Evolutionary conservation across 1,140 invertebrate species (phyloP).

Genomic region (Thaumetopoea pityocampa): DNA sequence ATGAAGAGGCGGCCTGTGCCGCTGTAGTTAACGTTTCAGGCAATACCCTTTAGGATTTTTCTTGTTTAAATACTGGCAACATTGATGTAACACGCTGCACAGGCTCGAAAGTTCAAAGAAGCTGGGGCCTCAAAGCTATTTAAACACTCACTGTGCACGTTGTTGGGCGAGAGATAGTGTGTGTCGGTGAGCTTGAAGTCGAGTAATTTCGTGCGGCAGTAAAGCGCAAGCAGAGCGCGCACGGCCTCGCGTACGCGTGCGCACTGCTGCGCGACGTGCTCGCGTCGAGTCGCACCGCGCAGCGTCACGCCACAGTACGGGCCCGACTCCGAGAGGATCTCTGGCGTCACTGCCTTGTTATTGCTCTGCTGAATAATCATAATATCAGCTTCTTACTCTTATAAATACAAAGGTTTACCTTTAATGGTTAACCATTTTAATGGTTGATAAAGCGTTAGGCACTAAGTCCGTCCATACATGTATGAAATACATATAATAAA

Average conservation of each 20-base stretch:
- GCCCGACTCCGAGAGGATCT: constrained; percentile 75
- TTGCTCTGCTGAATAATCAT: constrained; percentile 50
- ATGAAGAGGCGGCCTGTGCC: too few relatives aligned
- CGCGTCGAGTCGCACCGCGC: constrained; percentile 49
- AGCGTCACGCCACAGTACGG: constrained; percentile 63
- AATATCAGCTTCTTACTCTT: neutral
- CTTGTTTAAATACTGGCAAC: too few relatives aligned
- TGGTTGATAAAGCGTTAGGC: too few relatives aligned
- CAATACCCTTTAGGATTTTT: too few relatives aligned
- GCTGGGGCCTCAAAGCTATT: neutral
- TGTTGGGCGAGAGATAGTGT: constrained; percentile 28
- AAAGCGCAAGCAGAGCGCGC: constrained; percentile 54
- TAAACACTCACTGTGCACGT: constrained; percentile 39
- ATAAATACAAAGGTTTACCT: too few relatives aligned
- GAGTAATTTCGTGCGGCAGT: constrained; percentile 46
- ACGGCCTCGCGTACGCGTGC: constrained; percentile 62
- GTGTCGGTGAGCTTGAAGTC: constrained; percentile 60
- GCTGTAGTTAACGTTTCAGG: too few relatives aligned
- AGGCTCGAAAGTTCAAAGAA: too few relatives aligned
- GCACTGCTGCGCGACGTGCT: constrained; percentile 50
- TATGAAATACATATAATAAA: too few relatives aligned
- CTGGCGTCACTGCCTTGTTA: constrained; percentile 75
- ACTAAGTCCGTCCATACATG: too few relatives aligned
- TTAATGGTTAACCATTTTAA: too few relatives aligned
- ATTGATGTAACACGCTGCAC: too few relatives aligned